Conservation (phyloP, 2,888 invertebrate species). For the Synergus umbraculus region DNA sequence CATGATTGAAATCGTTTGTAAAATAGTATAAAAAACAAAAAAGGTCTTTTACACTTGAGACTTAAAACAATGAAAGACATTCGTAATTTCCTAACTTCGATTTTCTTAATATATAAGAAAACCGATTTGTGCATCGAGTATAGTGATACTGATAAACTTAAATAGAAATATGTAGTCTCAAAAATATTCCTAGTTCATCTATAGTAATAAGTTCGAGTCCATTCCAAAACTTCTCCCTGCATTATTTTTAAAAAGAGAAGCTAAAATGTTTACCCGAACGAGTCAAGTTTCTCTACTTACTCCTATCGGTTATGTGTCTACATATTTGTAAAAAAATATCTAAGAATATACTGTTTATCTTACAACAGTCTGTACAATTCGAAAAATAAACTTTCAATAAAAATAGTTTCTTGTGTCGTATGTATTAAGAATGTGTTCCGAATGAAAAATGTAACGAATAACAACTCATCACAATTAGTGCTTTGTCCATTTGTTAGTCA, state of each 20-base stretch:
- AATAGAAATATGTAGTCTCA: background rate
- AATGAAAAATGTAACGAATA: constrained; percentile 59
- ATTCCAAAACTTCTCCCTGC: constrained; percentile 6
- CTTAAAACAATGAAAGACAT: constrained; percentile 17
- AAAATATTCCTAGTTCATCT: constrained; percentile 12
- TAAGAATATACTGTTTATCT: constrained; percentile 72
- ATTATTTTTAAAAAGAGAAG: background rate
- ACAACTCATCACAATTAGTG: constrained; percentile 58
- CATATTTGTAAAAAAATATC: constrained; percentile 69
- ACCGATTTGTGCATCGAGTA: background rate
- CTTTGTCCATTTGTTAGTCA: constrained; percentile 39
- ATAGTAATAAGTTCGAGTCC: constrained; percentile 20
- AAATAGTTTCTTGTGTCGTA: constrained; percentile 48
- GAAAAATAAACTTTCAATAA: constrained; percentile 65
- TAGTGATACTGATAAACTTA: constrained; percentile 11
- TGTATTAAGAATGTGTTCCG: constrained; percentile 45
- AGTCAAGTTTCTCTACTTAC: constrained; percentile 41
- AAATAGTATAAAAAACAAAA: background rate
- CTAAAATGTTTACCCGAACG: background rate
- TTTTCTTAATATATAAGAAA: constrained; percentile 15
- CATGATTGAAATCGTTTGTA: background rate
- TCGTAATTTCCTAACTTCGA: background rate
- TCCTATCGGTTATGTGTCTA: constrained; percentile 48
- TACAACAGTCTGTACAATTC: constrained; percentile 64
- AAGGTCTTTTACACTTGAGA: constrained; percentile 21